phyloP scores from a whole-genome alignment of 2,888 invertebrate genomes.

The Caenorhabditis sulstoni region DNA sequence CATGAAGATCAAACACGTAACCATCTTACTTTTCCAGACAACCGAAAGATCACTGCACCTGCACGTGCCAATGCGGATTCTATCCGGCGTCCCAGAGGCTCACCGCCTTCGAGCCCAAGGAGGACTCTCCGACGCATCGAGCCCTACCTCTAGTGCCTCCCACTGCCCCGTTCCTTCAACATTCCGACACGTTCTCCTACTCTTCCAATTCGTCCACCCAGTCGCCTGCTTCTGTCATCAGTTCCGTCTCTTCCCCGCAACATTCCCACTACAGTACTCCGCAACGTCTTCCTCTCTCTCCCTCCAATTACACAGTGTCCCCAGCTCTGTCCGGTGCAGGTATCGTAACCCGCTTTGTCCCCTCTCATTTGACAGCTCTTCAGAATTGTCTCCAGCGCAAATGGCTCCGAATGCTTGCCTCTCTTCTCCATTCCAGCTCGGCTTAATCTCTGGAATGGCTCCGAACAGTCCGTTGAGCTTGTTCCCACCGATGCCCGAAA shows the following conservation, averaged over 20 bases:
- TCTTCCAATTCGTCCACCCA: conserved; percentile 30
- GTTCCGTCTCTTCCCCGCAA: conserved; percentile 26
- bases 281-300: conserved; percentile 17
- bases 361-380: background rate
- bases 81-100: conserved; percentile 65
- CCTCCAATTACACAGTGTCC: conserved; percentile 18
- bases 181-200: conserved; percentile 19
- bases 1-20: background rate
- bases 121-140: background rate
- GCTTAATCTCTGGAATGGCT: conserved; percentile 19
- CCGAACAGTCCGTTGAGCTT: background rate
- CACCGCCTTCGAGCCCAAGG: conserved; percentile 28
- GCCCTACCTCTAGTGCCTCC: no score
- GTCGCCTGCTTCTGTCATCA: conserved; percentile 34
- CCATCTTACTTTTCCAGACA: conserved; percentile 31
- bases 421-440: conserved; percentile 33
- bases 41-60: conserved; percentile 62
- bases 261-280: conserved; percentile 49
- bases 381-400: conserved; percentile 24
- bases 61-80: conserved; percentile 74
- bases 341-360: no score
- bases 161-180: background rate
- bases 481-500: conserved; percentile 41
- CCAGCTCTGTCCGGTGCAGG: conserved; percentile 8
- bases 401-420: conserved; percentile 20